Conservation (phyloP, 2,888 invertebrate genomes). For the Heliconius erato region DNA sequence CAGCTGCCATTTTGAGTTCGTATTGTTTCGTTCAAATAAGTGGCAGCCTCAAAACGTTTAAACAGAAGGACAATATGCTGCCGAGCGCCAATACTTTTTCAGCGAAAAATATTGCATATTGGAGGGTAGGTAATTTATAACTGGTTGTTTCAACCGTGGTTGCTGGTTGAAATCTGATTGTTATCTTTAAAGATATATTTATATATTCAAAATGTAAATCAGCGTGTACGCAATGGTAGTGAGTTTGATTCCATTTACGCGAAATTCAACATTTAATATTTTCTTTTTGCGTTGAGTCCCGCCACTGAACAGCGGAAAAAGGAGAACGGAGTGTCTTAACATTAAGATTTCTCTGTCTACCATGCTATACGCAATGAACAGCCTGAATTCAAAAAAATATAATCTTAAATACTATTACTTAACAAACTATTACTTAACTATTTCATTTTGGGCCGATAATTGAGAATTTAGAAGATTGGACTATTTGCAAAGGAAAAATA, state of each 20-base stretch:
- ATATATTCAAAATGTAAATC: not conserved
- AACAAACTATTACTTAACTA: not conserved
- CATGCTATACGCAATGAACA: not conserved
- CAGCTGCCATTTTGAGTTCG: not conserved
- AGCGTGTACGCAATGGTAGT: too few species aligned
- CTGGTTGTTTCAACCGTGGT: not conserved
- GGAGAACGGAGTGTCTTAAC: not conserved
- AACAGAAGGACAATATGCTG: not conserved
- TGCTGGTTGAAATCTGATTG: too few species aligned
- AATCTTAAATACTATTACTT: not conserved
- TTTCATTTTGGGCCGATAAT: not conserved
- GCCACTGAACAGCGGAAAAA: too few species aligned
- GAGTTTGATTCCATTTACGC: too few species aligned
- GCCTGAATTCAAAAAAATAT: not conserved
- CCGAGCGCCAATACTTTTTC: not conserved
- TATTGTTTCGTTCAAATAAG: constrained; percentile 1
- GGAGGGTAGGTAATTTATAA: not conserved
- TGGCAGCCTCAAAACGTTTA: constrained; percentile 5
- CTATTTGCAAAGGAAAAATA: not conserved
- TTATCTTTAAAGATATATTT: not conserved
- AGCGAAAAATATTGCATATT: not conserved
- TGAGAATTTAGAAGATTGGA: not conserved
- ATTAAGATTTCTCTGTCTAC: not conserved
- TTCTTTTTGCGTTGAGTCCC: too few species aligned
- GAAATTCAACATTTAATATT: too few species aligned